These are phyloP conservation scores for Numenius arquata DNA, from an alignment of 2,113 vertebrate genomes.

Conservation along the genomic window DNA sequence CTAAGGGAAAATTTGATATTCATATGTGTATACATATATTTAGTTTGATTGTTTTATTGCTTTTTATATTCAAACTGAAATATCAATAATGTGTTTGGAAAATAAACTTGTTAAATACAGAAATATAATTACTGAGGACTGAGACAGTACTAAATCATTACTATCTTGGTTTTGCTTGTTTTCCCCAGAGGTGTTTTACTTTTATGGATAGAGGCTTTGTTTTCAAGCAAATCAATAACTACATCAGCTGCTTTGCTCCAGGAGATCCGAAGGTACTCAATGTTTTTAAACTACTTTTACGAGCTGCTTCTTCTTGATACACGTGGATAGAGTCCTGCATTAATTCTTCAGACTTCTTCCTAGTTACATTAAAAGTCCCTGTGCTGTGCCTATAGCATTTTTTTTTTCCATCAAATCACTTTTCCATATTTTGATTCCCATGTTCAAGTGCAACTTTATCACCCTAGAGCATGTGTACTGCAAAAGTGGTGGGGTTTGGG, in stretches of 20 bases:
- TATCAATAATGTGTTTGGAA: not conserved
- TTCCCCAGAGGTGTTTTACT: conserved; percentile 91
- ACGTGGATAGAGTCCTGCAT: not conserved
- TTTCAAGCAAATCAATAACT: conserved; percentile 99
- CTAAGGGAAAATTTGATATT: not conserved
- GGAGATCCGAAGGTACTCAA: conserved; percentile 90
- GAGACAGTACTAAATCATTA: not conserved
- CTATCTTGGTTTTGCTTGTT: not conserved
- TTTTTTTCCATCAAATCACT: not conserved
- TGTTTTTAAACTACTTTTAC: not conserved
- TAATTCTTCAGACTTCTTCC: not conserved
- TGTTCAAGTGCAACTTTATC: not conserved
- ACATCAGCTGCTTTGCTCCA: conserved; percentile 92
- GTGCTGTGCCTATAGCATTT: not conserved
- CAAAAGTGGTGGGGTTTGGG: not conserved
- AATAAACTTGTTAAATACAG: not conserved
- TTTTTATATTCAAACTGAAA: not conserved
- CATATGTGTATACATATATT: not conserved
- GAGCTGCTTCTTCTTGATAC: not conserved
- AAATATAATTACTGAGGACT: not conserved
- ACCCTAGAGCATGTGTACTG: not conserved
- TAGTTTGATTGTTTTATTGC: not conserved
- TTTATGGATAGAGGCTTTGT: conserved; percentile 97
- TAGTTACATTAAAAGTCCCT: not conserved
- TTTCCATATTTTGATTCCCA: not conserved